Conservation (phyloP, 1,140 invertebrate species). For the Drosophila nebulosa region DNA sequence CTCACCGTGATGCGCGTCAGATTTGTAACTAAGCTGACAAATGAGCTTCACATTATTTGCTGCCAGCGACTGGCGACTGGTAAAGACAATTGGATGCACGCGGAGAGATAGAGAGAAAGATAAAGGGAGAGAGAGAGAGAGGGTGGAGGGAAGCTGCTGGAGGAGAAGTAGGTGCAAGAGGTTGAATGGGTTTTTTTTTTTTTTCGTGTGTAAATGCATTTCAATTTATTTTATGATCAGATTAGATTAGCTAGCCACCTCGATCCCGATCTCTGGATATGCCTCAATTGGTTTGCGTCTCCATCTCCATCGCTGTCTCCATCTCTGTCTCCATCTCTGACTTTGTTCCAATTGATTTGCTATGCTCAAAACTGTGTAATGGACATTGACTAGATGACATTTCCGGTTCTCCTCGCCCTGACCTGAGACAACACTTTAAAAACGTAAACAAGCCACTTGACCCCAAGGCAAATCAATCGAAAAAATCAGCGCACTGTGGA, state of each 20-base stretch:
- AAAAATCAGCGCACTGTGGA: no score
- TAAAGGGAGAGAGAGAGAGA: background rate
- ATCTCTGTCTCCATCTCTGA: background rate
- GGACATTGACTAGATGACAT: background rate
- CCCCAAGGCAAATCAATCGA: no score
- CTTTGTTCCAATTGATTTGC: constrained; percentile 63
- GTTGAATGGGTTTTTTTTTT: background rate
- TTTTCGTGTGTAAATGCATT: constrained; percentile 19
- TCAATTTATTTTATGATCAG: constrained; percentile 39
- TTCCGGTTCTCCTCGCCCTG: constrained; percentile 21
- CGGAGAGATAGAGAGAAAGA: background rate
- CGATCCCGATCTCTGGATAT: constrained; percentile 18
- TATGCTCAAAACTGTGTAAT: constrained; percentile 11
- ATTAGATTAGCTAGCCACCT: constrained; percentile 37
- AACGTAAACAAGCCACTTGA: background rate
- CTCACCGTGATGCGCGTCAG: constrained; percentile 18
- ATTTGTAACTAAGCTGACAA: constrained; percentile 42
- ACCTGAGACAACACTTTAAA: background rate
- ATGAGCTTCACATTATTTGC: constrained; percentile 18
- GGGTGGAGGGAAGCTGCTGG: no score
- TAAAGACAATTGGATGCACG: constrained; percentile 13
- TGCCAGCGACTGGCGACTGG: background rate
- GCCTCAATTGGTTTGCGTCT: no score
- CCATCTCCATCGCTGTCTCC: constrained; percentile 11
- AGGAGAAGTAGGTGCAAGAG: background rate